Evolutionary conservation across 2,113 vertebrate genomes (phyloP), one percentile per base, ranked within the genome.

Genomic region (Dasyprocta punctata): DNA sequence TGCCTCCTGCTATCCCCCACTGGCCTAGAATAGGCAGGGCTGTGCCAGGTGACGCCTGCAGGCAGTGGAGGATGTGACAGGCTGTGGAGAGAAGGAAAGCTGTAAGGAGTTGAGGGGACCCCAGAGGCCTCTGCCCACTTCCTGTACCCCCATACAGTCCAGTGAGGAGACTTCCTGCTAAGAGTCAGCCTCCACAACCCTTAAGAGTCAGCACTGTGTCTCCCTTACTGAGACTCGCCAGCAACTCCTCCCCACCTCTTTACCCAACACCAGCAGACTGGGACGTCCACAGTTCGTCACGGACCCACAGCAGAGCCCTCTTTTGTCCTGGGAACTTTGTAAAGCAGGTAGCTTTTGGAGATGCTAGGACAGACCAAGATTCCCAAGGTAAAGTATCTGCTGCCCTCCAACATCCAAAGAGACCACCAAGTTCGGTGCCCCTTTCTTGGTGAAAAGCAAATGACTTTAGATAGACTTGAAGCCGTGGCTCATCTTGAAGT

Each of bases 281-380:
- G 56, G 44, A 56, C 1, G 1, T 11, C 6, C 2, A 14, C 2
- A 13, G n/a, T 3, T 19, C 3, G 0, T 65, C 80, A 19, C 13
- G 78, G 30, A 24, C 38, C 41, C 28, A 26, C 41, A 2, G 7
- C 26, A 28, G 10, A 60, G 13, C 47, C 19, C 41, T 28, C 17
- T 65, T 78, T 33, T 17, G 63, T 8, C 38, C 78, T 17, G 17
- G 30, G 41, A 60, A n/a, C 56, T 14, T 38, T 41, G 7, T 41
- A 41, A n/a, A 60, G 10, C n/a, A 0, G 0, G 36, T 26, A 12
- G 65, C 11, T 13, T 49, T 36, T 78, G 28, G 75, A 69, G 82
- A 78, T 1, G 0, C 36, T 9, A 0, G 13, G 49, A 8, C 49
- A 93, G 26, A 83, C 33, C 11, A 10, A 17, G 7, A 0, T 56